Base-by-base conservation (phyloP, 2,113 vertebrate genomes). In the Solea solea region DNA sequence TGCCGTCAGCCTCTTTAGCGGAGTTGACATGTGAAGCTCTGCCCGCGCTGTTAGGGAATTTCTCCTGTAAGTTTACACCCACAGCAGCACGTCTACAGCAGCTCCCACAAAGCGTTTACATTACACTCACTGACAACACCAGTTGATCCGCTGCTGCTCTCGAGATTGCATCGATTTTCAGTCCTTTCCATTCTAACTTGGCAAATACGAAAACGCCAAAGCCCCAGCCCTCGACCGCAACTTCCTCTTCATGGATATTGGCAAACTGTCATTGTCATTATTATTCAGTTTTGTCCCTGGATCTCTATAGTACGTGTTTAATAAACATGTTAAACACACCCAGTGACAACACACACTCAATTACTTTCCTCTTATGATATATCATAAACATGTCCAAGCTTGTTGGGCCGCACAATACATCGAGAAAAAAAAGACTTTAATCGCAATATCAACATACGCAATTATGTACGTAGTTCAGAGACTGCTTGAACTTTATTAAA, bases 21-120 rank as follows among this genome's bases (percentile, higher is more conserved):
- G 88, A 94, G 4, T 14, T 90, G 75, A 90, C 91, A 42, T 94
- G 93, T 75, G 91, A 93, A 55, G 78, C 88, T 27, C 72, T 90
- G 70, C 84, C 89, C 10, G 34, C 86, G 79, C 72, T 90, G 51
- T 73, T 89, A 2, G 89, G 84, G 51, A 92, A 94, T 12, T 34
- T 87, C 63, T 90, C 92, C 7, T 11, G 92, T 93, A 88, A 88
- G 92, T 87, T 0, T 2, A 58, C 14, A 7, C 40, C 64, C 6
- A 12, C 62, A 7, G 7, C 74, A 42, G 28, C 51, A 4, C 28
- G 14, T 3, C 28, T 25, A 16, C 55, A 60, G 51, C 50, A 9
- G 15, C 53, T 21, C 27, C 27, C 21, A 61, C 61, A 34, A 21
- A n/a, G 49, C 62, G 61, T 68, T 46, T 41, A 59, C n/a, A 34